A percentile compares a stretch with the other conserved stretches of the same genome.
Evolutionary conservation across 2,113 vertebrate species (phyloP).

Genomic region (Nipponia nippon): DNA sequence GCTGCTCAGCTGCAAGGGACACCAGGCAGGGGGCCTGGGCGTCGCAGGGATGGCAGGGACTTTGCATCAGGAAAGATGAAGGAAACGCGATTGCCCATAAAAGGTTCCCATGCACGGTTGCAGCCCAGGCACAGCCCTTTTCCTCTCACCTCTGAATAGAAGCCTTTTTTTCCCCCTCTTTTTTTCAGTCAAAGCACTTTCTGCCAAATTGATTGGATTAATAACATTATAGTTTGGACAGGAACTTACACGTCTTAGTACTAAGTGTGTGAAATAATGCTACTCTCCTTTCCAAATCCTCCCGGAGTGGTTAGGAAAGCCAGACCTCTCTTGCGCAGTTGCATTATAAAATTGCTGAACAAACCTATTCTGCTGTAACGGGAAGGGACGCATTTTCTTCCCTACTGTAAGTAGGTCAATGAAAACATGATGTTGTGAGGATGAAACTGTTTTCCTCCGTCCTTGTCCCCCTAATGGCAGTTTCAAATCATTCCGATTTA

Average conservation of each 20-base stretch:
- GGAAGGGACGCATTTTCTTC: conserved; percentile 37
- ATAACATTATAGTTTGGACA: not conserved
- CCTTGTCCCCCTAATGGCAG: not conserved
- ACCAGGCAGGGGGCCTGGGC: no score
- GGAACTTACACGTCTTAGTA: not conserved
- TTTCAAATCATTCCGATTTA: conserved; percentile 37
- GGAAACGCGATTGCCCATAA: not conserved
- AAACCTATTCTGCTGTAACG: conserved; percentile 16
- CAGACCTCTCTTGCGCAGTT: not conserved
- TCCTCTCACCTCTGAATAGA: not conserved
- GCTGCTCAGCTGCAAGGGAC: not conserved
- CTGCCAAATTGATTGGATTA: conserved; percentile 1
- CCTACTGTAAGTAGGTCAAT: conserved; percentile 57
- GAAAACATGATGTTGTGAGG: conserved; percentile 43
- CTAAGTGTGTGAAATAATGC: not conserved
- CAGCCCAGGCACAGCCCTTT: not conserved
- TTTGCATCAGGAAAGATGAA: not conserved
- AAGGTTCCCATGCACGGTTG: not conserved
- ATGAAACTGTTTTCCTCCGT: not conserved
- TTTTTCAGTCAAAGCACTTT: not conserved
- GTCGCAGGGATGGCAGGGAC: not conserved
- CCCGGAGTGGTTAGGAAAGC: not conserved
- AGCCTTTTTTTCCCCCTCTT: fast-evolving
- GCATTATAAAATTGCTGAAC: conserved; percentile 42
- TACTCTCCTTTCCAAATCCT: not conserved